A percentile compares a stretch with the other conserved stretches of the same genome.
Conservation (phyloP, 2,113 vertebrate genomes). For the Prochilodus magdalenae region DNA sequence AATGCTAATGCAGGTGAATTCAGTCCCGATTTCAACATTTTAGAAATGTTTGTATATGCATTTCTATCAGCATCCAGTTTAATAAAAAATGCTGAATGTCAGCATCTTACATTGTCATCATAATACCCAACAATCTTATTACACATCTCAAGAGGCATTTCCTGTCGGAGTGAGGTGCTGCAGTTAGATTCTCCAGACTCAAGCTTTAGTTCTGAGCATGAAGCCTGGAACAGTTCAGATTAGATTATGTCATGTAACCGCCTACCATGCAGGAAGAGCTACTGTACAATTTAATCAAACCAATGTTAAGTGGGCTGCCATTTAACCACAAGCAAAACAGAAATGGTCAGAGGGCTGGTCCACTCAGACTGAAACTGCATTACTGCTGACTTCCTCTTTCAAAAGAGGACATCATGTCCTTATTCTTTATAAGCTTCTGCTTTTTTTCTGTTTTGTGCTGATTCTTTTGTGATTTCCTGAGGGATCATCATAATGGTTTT, state of each 20-base stretch:
- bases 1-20: no score
- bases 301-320: not conserved
- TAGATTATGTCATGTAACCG: not conserved
- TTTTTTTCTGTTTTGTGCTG: not conserved
- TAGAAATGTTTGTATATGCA: no score
- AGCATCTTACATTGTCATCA: no score
- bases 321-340: not conserved
- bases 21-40: no score
- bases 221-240: not conserved
- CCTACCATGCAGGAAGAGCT: not conserved
- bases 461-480: not conserved
- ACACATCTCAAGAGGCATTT: not conserved
- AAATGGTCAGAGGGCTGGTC: not conserved
- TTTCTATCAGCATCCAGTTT: no score
- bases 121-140: no score
- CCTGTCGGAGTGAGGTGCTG: not conserved
- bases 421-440: not conserved
- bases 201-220: not conserved
- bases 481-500: not conserved
- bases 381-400: not conserved
- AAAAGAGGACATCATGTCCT: not conserved
- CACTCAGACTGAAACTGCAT: not conserved
- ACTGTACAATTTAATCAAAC: not conserved
- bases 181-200: not conserved
- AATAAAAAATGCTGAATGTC: no score